phyloP scores from a whole-genome alignment of 2,888 invertebrate species.

The Dicranocentrus wangi region DNA sequence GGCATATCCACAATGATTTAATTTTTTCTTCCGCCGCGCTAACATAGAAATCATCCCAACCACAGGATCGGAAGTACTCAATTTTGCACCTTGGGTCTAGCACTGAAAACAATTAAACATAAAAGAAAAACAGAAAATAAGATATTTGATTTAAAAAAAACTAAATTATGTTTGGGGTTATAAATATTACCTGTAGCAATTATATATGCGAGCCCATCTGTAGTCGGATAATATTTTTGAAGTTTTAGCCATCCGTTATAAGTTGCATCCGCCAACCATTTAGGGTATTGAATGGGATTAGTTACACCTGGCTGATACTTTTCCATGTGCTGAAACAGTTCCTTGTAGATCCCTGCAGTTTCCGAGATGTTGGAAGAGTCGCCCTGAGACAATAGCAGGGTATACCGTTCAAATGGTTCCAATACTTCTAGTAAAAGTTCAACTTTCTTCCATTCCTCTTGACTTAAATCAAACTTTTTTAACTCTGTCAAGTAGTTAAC shows the following conservation, averaged over 20 bases:
- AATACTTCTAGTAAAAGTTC: slow-evolving; percentile 19
- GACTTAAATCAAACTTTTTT: background rate
- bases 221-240: slow-evolving; percentile 17
- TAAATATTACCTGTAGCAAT: too few species aligned
- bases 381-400: slow-evolving; percentile 15
- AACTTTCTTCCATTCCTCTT: slow-evolving; percentile 39
- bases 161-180: too few species aligned
- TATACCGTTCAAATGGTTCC: slow-evolving; percentile 44
- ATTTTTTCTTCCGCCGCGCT: too few species aligned
- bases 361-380: slow-evolving; percentile 41
- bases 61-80: too few species aligned
- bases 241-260: slow-evolving; percentile 10
- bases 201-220: too few species aligned
- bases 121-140: too few species aligned
- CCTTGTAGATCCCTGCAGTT: slow-evolving; percentile 23
- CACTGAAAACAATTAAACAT: too few species aligned
- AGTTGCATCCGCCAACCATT: slow-evolving; percentile 11
- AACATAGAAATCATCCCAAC: too few species aligned
- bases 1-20: too few species aligned
- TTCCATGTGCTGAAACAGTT: slow-evolving; percentile 42
- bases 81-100: too few species aligned
- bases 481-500: background rate
- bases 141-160: too few species aligned
- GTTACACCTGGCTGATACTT: background rate
- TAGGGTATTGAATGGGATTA: background rate